Percentiles rank a stretch among this genome's conserved stretches.
Conservation (phyloP, 2,888 invertebrate genomes). For the Mythimna lalbum region DNA sequence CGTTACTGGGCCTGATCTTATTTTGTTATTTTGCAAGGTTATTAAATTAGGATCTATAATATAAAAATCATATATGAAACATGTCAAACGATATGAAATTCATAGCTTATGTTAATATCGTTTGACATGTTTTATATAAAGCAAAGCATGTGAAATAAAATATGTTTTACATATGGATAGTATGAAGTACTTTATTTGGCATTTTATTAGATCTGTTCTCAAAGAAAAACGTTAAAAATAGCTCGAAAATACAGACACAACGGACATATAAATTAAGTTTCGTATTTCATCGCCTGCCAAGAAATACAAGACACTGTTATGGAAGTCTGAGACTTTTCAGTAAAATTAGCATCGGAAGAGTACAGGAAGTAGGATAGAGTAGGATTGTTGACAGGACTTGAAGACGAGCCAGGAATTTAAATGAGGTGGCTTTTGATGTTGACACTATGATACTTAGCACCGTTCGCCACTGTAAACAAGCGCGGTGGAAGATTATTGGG, state of each 20-base stretch:
- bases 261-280: slow-evolving; percentile 23
- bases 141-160: too few relatives aligned
- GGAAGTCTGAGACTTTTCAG: slow-evolving; percentile 16
- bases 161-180: too few relatives aligned
- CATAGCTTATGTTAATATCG: too few relatives aligned
- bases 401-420: slow-evolving; percentile 47
- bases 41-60: too few relatives aligned
- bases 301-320: slow-evolving; percentile 7
- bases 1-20: too few relatives aligned
- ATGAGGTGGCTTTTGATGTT: slow-evolving; percentile 35
- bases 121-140: too few relatives aligned
- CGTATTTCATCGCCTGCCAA: slow-evolving; percentile 36
- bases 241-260: slow-evolving; percentile 3
- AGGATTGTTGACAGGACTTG: slow-evolving; percentile 39
- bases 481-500: not conserved
- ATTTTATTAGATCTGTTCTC: not conserved
- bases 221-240: not conserved
- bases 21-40: too few relatives aligned
- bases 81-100: too few relatives aligned
- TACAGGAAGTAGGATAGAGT: slow-evolving; percentile 20
- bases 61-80: too few relatives aligned
- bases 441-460: slow-evolving; percentile 22
- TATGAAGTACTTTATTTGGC: too few relatives aligned
- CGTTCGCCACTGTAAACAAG: slow-evolving; percentile 10
- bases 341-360: slow-evolving; percentile 32